Base-by-base conservation (phyloP, 2,888 invertebrate genomes). In the Tachina grossa region DNA sequence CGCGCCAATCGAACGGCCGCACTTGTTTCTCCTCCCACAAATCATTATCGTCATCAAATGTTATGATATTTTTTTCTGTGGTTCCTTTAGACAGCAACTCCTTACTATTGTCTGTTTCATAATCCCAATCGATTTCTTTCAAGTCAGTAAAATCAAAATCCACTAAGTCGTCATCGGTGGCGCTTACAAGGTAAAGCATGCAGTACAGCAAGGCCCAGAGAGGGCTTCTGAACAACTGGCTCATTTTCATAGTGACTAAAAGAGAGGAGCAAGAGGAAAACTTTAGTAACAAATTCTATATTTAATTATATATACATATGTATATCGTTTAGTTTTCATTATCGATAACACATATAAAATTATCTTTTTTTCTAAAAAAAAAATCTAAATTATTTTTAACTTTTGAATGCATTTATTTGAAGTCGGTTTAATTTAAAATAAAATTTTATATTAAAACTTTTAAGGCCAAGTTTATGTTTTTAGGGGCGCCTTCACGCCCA, bases 1-100 rank as follows among this genome's bases (percentile, higher is more conserved):
- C 94, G 51, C 94, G 94, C 72, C 92, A 88, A 59, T 90, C 89
- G 14, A 90, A 90, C 0, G 87, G 89, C 9, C 89, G 89, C 13
- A 88, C 72, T 16, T 89, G 89, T 53, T 90, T 90, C 19, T 88
- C 88, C 8, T 88, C 76, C 88, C 39, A 66, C 16, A 88, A 87
- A 39, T 88, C 78, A 14, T 87, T 88, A 10, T 84, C 74, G 4
- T 90, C 88, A 65, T 89, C 89, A 71, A 90, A 90, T 45, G 88
- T 90, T 2, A 91, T 84, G 86, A 88, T 87, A 55, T 89, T 90
- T 10, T 75, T 65, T 10, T 78, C 11, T 14, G 75, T 77, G 0
- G 65, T 49, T 45, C 87, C 19, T 87, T 88, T 19, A 2, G 57
- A 0, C 10, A 66, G 13, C 10, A 55, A 39, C 22, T 88, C 87